Conservation (phyloP, 2,888 invertebrate species). For the Drosophila dives region DNA sequence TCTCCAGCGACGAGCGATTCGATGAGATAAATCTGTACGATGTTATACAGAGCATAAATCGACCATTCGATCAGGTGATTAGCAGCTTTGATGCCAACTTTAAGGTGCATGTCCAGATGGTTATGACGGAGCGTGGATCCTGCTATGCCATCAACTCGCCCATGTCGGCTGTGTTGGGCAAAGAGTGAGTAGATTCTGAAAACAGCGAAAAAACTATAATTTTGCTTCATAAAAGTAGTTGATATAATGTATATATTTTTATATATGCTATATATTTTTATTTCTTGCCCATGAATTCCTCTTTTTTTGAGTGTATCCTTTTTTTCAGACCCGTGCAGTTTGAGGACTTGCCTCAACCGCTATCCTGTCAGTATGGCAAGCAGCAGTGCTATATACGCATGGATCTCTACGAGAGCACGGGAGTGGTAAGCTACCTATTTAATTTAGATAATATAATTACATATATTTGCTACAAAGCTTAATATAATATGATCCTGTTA, state of each 20-base stretch:
- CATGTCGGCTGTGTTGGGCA: conserved; percentile 73
- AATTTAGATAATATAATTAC: neutral
- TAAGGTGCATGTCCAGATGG: conserved; percentile 74
- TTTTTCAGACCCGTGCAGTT: conserved; percentile 54
- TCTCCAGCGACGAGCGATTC: conserved; percentile 84
- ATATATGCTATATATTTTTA: no score
- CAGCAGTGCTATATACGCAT: conserved; percentile 83
- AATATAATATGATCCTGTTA: neutral
- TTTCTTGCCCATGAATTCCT: no score
- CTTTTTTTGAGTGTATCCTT: no score
- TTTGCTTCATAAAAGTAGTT: no score
- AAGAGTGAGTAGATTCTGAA: conserved; percentile 57
- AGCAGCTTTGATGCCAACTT: conserved; percentile 73
- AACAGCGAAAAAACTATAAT: neutral
- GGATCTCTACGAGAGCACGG: conserved; percentile 82
- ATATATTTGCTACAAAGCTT: neutral
- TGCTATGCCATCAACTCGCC: conserved; percentile 88
- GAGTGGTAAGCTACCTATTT: conserved; percentile 66
- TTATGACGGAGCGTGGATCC: conserved; percentile 89
- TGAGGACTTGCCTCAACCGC: conserved; percentile 57
- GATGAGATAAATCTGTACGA: conserved; percentile 84
- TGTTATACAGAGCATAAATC: conserved; percentile 71
- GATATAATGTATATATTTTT: no score
- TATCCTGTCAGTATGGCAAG: conserved; percentile 82
- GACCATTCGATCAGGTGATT: conserved; percentile 78